These are phyloP conservation scores for Lampropteryx suffumata DNA, from an alignment of 2,888 invertebrate species.

Conservation along the genomic window DNA sequence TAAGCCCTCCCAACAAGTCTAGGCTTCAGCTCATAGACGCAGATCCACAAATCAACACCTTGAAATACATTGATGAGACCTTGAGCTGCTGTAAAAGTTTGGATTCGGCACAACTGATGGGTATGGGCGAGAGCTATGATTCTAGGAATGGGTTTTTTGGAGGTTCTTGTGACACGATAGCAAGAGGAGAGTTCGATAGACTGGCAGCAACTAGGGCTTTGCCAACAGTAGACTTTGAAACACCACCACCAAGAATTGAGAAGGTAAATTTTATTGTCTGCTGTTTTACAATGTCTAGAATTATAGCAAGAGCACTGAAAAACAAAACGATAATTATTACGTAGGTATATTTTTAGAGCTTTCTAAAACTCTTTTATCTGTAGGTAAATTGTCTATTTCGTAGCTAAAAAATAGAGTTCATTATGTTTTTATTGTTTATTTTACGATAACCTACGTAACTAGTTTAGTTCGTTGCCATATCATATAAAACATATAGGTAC, in stretches of 20 bases:
- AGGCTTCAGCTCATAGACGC: conserved; percentile 72
- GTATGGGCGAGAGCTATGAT: conserved; percentile 78
- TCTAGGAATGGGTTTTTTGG: conserved; percentile 73
- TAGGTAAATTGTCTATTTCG: too few relatives aligned
- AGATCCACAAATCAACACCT: conserved; percentile 81
- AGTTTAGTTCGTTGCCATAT: too few relatives aligned
- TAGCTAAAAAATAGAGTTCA: too few relatives aligned
- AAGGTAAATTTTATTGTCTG: conserved; percentile 47
- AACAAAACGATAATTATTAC: too few relatives aligned
- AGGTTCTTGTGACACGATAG: conserved; percentile 75
- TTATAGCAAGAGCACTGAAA: too few relatives aligned
- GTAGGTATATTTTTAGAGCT: too few relatives aligned
- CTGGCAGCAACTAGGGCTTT: conserved; percentile 55
- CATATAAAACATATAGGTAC: too few relatives aligned
- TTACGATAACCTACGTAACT: too few relatives aligned
- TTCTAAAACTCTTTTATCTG: too few relatives aligned
- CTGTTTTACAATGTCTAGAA: too few relatives aligned
- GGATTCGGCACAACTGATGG: conserved; percentile 73
- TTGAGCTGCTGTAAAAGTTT: conserved; percentile 76
- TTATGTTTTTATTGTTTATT: too few relatives aligned
- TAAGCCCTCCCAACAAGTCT: conserved; percentile 73
- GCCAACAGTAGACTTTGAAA: conserved; percentile 59
- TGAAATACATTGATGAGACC: conserved; percentile 85
- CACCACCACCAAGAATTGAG: conserved; percentile 65
- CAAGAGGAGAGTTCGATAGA: conserved; percentile 67